Percentiles rank a stretch among this genome's conserved stretches.
Conservation (phyloP, 1,140 invertebrate genomes). For the Phymastichus coffea region DNA sequence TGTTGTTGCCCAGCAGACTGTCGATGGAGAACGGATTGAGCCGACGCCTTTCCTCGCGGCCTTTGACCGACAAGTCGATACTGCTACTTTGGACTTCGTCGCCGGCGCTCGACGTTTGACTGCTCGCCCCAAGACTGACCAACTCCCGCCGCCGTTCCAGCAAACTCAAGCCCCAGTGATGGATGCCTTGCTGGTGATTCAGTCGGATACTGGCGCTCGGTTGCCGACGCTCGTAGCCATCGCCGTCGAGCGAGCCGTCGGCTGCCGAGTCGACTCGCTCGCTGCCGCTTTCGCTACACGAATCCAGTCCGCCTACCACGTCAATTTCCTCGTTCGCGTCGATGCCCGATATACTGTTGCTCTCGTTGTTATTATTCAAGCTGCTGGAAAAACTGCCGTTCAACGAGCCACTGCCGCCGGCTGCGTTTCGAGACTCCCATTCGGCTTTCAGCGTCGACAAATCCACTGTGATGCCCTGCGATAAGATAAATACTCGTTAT, state of each 20-base stretch:
- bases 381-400: conserved; percentile 40
- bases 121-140: conserved; percentile 35
- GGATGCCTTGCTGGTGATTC: conserved; percentile 53
- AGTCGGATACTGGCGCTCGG: conserved; percentile 35
- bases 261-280: conserved; percentile 64
- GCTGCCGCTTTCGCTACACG: conserved; percentile 61
- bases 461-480: conserved; percentile 78
- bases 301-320: conserved; percentile 69
- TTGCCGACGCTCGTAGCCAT: conserved; percentile 36
- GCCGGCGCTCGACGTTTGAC: conserved; percentile 35
- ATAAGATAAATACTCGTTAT: conserved; percentile 27
- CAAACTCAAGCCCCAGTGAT: conserved; percentile 51
- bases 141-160: conserved; percentile 50
- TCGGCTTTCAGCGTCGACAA: conserved; percentile 77
- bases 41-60: conserved; percentile 61
- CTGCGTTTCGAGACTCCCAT: conserved; percentile 70
- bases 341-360: conserved; percentile 63
- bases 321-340: conserved; percentile 74
- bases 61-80: conserved; percentile 54
- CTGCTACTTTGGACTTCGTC: conserved; percentile 53
- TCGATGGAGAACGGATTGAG: conserved; percentile 84
- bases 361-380: conserved; percentile 15
- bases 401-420: conserved; percentile 37
- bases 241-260: conserved; percentile 61
- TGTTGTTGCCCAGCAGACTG: conserved; percentile 71